phyloP scores from a whole-genome alignment of 2,888 invertebrate genomes.

The Athripsodes cinereus region DNA sequence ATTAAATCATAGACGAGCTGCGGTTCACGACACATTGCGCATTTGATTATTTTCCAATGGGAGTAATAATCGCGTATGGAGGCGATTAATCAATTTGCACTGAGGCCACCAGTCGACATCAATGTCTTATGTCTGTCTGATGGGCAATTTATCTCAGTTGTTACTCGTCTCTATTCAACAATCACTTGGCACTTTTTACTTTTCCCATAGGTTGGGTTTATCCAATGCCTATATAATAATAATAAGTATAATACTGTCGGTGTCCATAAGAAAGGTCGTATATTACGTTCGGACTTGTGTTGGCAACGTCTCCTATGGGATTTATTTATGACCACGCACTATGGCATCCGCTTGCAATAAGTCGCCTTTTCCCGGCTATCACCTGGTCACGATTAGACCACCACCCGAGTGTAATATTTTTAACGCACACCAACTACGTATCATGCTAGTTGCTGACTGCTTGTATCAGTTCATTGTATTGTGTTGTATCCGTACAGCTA shows the following conservation, averaged over 20 bases:
- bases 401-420: neutral
- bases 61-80: neutral
- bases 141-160: conserved; percentile 8
- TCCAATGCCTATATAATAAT: neutral
- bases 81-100: conserved; percentile 8
- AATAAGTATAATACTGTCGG: neutral
- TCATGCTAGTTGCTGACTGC: too few species aligned
- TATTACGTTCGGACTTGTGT: neutral
- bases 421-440: too few species aligned
- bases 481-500: too few species aligned
- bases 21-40: neutral
- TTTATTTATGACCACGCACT: neutral
- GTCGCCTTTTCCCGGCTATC: neutral
- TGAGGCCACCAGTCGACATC: neutral
- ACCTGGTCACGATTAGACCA: conserved; percentile 1
- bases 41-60: neutral
- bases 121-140: neutral
- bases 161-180: conserved; percentile 9
- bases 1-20: neutral
- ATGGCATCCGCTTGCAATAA: neutral
- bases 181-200: conserved; percentile 3
- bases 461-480: too few species aligned
- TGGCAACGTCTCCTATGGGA: neutral
- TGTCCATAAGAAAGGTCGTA: neutral
- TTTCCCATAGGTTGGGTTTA: neutral